Evolutionary conservation across 2,113 vertebrate genomes (phyloP), one percentile per base, ranked within the genome.

Genomic region (Cacatua alba): DNA sequence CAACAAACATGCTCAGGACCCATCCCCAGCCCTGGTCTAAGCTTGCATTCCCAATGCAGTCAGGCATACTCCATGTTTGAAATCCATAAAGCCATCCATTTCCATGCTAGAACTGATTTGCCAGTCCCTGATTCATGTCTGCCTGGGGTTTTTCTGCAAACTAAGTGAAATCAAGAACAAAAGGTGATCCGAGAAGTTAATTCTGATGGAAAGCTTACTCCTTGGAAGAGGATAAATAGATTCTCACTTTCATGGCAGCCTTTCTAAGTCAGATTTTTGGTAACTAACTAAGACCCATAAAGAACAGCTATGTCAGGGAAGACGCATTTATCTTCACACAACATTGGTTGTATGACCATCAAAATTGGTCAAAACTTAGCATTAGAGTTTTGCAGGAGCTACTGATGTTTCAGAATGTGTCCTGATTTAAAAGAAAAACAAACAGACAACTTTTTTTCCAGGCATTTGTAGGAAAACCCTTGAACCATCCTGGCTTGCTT

Each of bases 1-100:
- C 0, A 2, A 7, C 25, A 14, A 43, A 9, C 16, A 11, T 21
- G 35, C 59, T 52, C 57, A 49, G 70, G 13, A 46, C 23, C 19
- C 37, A 3, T 25, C 68, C 33, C 49, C 63, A n/a, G 1, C 17
- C 41, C 15, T 15, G 35, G 1, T 10, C 48, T 23, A 31, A 35
- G 15, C 78, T 6, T 1, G 0, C 0, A 1, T 9, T 67, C 67
- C 52, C 14, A 3, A 14, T n/a, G 21, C 21, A 35, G 43, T 26
- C 86, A 55, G 46, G 17, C 41, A 49, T 23, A 33, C 9, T 25
- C 51, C 2, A 2, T 7, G 1, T 13, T 3, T 16, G 55, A 35
- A 37, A 20, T 11, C 76, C 57, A 13, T 13, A 18, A 76, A 20
- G 17, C 33, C 63, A 37, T 7, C 7, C 21, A 1, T 33, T 21